Percentiles rank a stretch among this genome's conserved stretches.
Evolutionary conservation across 1,140 invertebrate species (phyloP).

Genomic region (Cotesia vestalis): DNA sequence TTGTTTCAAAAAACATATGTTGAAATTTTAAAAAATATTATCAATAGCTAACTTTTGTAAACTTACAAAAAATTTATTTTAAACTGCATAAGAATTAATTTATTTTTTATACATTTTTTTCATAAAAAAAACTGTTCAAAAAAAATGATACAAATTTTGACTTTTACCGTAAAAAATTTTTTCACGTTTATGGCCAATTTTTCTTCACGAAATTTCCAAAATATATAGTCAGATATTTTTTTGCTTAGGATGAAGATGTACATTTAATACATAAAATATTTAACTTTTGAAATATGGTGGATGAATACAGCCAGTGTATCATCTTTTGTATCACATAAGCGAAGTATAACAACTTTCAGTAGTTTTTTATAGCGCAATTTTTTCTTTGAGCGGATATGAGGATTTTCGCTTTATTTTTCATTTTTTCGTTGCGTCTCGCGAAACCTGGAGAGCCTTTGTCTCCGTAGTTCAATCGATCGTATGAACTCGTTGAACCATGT

Average conservation of each 20-base stretch:
- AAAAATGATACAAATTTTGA: background rate
- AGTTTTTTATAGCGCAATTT: background rate
- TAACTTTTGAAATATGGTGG: conserved; percentile 18
- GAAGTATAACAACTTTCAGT: background rate
- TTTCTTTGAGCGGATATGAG: background rate
- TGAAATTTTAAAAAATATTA: no score
- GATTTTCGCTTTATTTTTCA: background rate
- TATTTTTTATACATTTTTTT: background rate
- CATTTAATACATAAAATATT: background rate
- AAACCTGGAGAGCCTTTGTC: no score
- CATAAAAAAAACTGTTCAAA: background rate
- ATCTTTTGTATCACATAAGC: conserved; percentile 1
- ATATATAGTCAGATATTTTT: no score
- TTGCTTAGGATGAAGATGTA: background rate
- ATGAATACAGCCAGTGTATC: conserved; percentile 11
- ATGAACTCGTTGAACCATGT: no score
- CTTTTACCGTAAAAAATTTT: background rate
- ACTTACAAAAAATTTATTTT: no score
- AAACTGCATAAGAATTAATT: no score
- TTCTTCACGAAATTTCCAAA: background rate
- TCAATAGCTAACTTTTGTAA: no score
- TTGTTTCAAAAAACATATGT: no score
- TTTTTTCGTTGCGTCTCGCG: background rate
- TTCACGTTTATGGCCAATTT: background rate
- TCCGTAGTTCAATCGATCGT: no score